Percentiles rank a stretch among this genome's conserved stretches.
phyloP scores from a whole-genome alignment of 2,888 invertebrate species.

The Cheilosia impressa region DNA sequence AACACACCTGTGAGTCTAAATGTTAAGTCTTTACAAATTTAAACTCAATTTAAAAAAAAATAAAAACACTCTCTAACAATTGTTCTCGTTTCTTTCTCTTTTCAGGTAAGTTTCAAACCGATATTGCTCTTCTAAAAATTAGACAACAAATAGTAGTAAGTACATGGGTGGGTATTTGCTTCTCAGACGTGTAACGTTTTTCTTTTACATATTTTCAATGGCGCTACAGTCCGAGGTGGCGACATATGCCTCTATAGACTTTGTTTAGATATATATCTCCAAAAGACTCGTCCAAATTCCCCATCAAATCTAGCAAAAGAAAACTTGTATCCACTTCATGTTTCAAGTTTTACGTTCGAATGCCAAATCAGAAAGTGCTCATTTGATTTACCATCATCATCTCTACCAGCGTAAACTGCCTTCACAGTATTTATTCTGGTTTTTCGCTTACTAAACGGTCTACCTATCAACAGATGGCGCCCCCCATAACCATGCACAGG shows the following conservation, averaged over 20 bases:
- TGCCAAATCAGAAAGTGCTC: conserved; percentile 27
- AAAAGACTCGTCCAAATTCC: conserved; percentile 13
- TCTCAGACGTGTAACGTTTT: no score
- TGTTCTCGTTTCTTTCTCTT: conserved; percentile 32
- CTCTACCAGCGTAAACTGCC: not conserved
- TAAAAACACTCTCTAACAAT: not conserved
- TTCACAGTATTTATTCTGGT: conserved; percentile 52
- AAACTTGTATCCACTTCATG: not conserved
- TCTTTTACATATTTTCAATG: no score
- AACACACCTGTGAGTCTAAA: no score
- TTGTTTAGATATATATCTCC: not conserved
- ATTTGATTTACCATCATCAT: conserved; percentile 13
- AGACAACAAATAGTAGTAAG: conserved; percentile 26
- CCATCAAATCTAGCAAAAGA: not conserved
- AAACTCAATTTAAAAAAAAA: no score
- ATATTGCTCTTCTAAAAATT: conserved; percentile 3
- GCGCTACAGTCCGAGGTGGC: no score
- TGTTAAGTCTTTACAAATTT: no score
- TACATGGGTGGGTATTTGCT: no score
- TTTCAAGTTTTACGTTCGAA: not conserved
- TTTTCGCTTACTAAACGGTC: conserved; percentile 13
- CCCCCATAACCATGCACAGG: conserved; percentile 14
- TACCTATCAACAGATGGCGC: conserved; percentile 47
- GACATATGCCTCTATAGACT: no score
- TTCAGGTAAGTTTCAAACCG: conserved; percentile 59